A percentile compares a stretch with the other conserved stretches of the same genome.
Evolutionary conservation across 2,888 invertebrate species (phyloP).

Genomic region (Cryptocephalus moraei): DNA sequence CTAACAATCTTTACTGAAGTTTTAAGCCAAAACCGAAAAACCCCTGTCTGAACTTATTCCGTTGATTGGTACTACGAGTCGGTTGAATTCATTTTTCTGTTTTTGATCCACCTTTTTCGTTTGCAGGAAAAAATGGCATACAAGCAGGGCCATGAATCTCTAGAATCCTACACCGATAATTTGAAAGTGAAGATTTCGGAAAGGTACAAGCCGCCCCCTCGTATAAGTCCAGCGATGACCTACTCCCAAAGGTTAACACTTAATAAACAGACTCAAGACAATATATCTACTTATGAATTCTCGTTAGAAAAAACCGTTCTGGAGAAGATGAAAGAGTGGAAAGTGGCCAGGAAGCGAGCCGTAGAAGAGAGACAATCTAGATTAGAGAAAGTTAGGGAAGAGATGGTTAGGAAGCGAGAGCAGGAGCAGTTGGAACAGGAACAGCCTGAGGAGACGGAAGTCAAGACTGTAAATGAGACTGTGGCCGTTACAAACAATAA

Average conservation of each 20-base stretch:
- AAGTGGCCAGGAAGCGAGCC: conserved; percentile 51
- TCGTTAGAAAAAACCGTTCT: conserved; percentile 62
- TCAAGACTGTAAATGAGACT: conserved; percentile 14
- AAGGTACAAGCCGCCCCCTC: conserved; percentile 72
- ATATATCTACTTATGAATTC: conserved; percentile 60
- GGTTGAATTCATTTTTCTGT: too few relatives aligned
- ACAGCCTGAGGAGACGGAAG: conserved; percentile 13
- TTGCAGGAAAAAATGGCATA: conserved; percentile 19
- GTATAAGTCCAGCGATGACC: conserved; percentile 49
- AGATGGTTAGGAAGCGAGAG: conserved; percentile 12
- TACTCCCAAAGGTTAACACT: conserved; percentile 44
- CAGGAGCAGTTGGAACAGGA: conserved; percentile 12
- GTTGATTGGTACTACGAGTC: too few relatives aligned
- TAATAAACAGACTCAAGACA: conserved; percentile 42
- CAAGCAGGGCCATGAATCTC: conserved; percentile 15
- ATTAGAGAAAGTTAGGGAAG: conserved; percentile 38
- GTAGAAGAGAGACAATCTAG: conserved; percentile 49
- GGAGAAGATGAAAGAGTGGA: conserved; percentile 61
- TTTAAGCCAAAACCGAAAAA: too few relatives aligned
- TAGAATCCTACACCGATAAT: conserved; percentile 60
- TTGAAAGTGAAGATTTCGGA: conserved; percentile 84
- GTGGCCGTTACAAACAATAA: conserved; percentile 7
- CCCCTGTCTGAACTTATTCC: too few relatives aligned
- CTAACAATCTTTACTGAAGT: too few relatives aligned
- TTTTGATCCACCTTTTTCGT: too few relatives aligned